Percentiles rank a stretch among this genome's conserved stretches.
phyloP scores from a whole-genome alignment of 2,888 invertebrate species.

The Drosophila conformis region DNA sequence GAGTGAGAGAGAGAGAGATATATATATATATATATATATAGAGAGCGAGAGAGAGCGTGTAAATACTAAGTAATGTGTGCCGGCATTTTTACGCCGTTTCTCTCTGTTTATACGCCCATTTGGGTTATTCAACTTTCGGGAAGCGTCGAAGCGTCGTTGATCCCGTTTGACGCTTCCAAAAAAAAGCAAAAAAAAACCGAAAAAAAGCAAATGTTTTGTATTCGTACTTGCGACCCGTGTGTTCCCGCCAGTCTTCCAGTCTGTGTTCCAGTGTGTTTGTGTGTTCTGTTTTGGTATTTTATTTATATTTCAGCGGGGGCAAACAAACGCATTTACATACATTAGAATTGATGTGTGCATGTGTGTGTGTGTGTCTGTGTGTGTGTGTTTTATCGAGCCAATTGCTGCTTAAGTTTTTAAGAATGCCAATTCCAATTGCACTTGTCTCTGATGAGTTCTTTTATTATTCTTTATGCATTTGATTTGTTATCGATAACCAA shows the following conservation, averaged over 20 bases:
- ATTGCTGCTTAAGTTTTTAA: slow-evolving; percentile 57
- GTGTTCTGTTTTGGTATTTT: slow-evolving; percentile 49
- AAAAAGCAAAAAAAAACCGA: slow-evolving; percentile 22
- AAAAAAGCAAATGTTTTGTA: slow-evolving; percentile 19
- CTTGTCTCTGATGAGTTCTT: neutral
- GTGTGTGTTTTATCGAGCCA: slow-evolving; percentile 54
- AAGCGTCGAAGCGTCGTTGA: slow-evolving; percentile 68
- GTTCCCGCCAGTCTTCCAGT: slow-evolving; percentile 12
- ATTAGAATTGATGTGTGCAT: slow-evolving; percentile 30
- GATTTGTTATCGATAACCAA: neutral
- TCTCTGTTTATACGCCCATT: slow-evolving; percentile 73
- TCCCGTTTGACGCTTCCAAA: slow-evolving; percentile 74
- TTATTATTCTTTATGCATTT: neutral
- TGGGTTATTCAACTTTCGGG: slow-evolving; percentile 79
- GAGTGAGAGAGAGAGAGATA: slow-evolving; percentile 1
- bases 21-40: too few species aligned
- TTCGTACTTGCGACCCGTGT: slow-evolving; percentile 24
- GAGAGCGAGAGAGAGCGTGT: neutral
- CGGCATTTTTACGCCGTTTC: slow-evolving; percentile 43
- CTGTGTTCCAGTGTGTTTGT: slow-evolving; percentile 19
- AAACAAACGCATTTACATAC: slow-evolving; percentile 77
- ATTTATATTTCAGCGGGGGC: slow-evolving; percentile 62
- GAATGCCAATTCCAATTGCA: slow-evolving; percentile 61
- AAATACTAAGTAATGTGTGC: slow-evolving; percentile 38
- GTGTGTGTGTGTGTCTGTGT: slow-evolving; percentile 13